phyloP scores from a whole-genome alignment of 2,113 vertebrate genomes.

The Ochotona curzoniae region DNA sequence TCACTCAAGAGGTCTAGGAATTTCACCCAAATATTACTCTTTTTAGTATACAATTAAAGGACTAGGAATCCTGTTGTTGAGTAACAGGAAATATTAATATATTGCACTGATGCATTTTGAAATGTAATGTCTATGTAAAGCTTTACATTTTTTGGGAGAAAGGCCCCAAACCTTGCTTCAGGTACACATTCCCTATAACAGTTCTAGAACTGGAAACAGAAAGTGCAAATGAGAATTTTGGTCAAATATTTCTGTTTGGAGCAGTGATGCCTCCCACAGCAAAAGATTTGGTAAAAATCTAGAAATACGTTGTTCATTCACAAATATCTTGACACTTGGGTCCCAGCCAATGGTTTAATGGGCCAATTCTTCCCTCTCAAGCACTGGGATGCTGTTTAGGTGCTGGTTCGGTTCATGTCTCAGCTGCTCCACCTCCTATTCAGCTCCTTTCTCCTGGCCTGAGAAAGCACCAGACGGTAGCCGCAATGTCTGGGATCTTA shows the following conservation, averaged over 20 bases:
- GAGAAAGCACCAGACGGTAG: no score
- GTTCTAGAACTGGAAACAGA: neutral
- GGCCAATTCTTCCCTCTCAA: no score
- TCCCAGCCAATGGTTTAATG: no score
- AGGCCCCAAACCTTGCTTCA: neutral
- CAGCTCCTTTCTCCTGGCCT: no score
- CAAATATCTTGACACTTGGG: no score
- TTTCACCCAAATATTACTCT: neutral
- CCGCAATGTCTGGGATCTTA: no score
- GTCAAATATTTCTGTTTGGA: neutral
- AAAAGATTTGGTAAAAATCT: neutral
- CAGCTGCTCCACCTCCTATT: no score
- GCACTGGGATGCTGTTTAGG: no score
- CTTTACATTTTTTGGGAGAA: neutral
- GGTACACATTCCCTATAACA: neutral
- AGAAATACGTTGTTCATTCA: neutral
- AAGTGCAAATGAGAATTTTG: neutral
- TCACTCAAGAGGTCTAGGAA: neutral
- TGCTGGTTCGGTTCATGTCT: no score
- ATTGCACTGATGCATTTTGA: neutral
- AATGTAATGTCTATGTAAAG: neutral
- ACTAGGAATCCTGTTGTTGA: neutral
- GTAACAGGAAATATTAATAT: neutral
- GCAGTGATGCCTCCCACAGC: neutral
- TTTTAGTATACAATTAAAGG: neutral